Conservation (phyloP, 37 sponge, comb jelly and placozoan genomes). For the Halisarca cf. caerulea region DNA sequence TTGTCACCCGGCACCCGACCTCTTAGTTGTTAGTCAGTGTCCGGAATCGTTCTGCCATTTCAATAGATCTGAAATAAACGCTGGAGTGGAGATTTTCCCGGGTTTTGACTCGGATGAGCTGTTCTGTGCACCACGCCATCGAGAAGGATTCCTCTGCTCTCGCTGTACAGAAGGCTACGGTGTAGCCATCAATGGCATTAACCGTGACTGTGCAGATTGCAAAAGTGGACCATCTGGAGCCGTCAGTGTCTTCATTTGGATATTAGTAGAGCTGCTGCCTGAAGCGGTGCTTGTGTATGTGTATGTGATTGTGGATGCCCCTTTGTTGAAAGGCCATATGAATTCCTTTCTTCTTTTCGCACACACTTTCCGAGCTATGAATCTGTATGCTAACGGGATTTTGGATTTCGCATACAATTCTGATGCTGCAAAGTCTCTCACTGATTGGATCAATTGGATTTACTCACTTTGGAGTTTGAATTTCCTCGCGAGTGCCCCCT, state of each 20-base stretch:
- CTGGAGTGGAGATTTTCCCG: too few relatives aligned
- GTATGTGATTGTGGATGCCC: conserved; percentile 2
- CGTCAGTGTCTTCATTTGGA: not conserved
- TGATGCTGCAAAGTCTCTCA: not conserved
- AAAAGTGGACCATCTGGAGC: not conserved
- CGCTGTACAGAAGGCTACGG: not conserved
- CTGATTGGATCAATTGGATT: not conserved
- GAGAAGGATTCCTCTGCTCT: not conserved
- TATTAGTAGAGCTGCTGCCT: conserved; percentile 1
- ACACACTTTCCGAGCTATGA: conserved; percentile 11
- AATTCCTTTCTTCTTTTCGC: conserved; percentile 20
- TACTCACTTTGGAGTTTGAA: conserved; percentile 12
- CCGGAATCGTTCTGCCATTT: too few relatives aligned
- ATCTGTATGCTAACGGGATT: conserved; percentile 2
- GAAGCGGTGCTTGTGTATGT: not conserved
- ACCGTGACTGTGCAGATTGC: not conserved
- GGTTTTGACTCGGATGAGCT: not conserved
- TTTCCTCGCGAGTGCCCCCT: not conserved
- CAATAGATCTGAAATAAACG: too few relatives aligned
- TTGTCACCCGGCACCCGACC: too few relatives aligned
- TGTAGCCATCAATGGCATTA: not conserved
- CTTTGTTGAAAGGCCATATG: conserved; percentile 19
- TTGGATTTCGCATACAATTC: not conserved
- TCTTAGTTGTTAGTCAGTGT: too few relatives aligned
- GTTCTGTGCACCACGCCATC: not conserved